Evolutionary conservation across 2,888 invertebrate genomes (phyloP), one percentile per base, ranked within the genome.

Genomic region (Saturnia pavonia): DNA sequence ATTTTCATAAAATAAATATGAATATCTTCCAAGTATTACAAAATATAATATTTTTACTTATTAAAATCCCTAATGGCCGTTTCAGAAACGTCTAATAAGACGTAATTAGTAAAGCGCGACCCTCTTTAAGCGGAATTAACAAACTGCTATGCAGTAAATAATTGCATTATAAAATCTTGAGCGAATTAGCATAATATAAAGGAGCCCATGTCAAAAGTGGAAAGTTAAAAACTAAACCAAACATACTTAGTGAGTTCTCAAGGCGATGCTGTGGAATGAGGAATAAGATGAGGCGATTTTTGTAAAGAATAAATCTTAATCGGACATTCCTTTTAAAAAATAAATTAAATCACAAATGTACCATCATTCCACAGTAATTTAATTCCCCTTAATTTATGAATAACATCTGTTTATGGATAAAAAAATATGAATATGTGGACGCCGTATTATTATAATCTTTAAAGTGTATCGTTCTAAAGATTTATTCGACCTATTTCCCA

Each of bases 201-300:
- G 78, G 79, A 80, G 79, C 79, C 82, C 74, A 76, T 83, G 80
- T 85, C 84, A 82, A 83, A 83, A 81, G 83, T 76, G 76, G 78
- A 78, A 80, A 84, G 82, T 86, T 83, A 82, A 85, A 82, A 85
- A 84, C 85, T 85, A 82, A 77, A 83, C 80, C 82, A 80, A 83
- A 83, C 80, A 81, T 75, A 82, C 82, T 85, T 82, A 83, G 82
- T 79, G 79, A 85, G 84, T 85, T 82, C 81, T 85, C 80, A 81
- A 80, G 78, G 75, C 73, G 68, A 70, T 0, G 12, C 22, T 14
- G 45, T 65, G 76, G 74, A 6, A 2, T 51, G 72, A 73, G 72
- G 7, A 19, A 77, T 9, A 66, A 71, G 76, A 66, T 54, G 14
- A 11, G 74, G 78, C 79, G 75, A 67, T 65, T 67, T n/a, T n/a